phyloP scores from a whole-genome alignment of 2,888 invertebrate genomes.

The Yponomeuta sedellus region DNA sequence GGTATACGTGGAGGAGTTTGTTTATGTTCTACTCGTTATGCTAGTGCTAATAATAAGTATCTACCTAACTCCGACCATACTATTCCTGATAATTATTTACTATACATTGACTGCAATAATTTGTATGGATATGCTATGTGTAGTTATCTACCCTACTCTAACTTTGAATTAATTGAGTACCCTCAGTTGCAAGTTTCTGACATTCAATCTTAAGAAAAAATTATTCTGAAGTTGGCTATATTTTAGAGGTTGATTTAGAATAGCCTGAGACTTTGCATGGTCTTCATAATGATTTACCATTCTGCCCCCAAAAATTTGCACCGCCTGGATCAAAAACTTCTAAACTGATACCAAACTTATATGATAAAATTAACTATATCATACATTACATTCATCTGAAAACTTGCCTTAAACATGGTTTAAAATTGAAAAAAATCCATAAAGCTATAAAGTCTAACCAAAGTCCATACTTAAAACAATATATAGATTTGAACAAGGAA shows the following conservation, averaged over 20 bases:
- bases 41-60: constrained; percentile 27
- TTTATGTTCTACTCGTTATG: constrained; percentile 26
- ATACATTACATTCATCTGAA: constrained; percentile 33
- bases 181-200: constrained; percentile 1
- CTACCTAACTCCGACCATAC: constrained; percentile 25
- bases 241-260: constrained; percentile 28
- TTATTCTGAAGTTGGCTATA: constrained; percentile 24
- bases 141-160: too few relatives aligned
- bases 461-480: constrained; percentile 31
- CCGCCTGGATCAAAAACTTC: constrained; percentile 22
- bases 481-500: constrained; percentile 26
- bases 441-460: constrained; percentile 31
- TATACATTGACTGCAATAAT: too few relatives aligned
- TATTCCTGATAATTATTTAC: too few relatives aligned
- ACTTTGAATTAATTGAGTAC: background rate
- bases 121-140: too few relatives aligned
- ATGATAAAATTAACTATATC: constrained; percentile 30
- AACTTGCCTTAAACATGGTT: constrained; percentile 31
- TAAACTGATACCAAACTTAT: constrained; percentile 28
- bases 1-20: constrained; percentile 28
- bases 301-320: constrained; percentile 22
- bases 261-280: constrained; percentile 19
- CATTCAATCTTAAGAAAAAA: constrained; percentile 18
- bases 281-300: constrained; percentile 20
- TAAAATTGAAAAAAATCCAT: constrained; percentile 31